Conservation (phyloP, 1,140 invertebrate genomes). For the Bombus breviceps region DNA sequence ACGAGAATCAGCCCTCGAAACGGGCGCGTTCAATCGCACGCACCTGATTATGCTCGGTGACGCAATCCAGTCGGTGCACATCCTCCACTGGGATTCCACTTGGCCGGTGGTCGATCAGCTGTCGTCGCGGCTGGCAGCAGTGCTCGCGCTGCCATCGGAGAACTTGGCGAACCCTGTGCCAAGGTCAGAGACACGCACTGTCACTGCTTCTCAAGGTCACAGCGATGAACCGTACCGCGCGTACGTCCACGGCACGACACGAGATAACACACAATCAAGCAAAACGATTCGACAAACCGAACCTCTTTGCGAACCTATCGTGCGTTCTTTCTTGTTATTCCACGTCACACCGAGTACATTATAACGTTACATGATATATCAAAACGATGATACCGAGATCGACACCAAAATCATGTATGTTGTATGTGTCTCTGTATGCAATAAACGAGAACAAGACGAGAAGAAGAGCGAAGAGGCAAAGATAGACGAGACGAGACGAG, state of each 20-base stretch:
- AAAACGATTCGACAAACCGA: not conserved
- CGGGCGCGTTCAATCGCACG: not conserved
- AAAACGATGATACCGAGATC: not conserved
- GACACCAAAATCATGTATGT: not conserved
- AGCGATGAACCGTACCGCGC: not conserved
- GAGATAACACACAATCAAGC: not conserved
- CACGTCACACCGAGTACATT: not conserved
- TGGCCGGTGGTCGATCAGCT: slow-evolving; percentile 40
- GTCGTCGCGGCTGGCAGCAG: slow-evolving; percentile 12
- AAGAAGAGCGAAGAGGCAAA: not conserved
- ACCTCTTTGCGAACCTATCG: not conserved
- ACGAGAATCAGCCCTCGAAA: not conserved
- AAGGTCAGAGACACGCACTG: slow-evolving; percentile 59
- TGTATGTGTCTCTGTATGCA: not conserved
- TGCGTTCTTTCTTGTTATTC: not conserved
- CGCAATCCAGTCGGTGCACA: not conserved
- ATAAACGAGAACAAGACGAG: not conserved
- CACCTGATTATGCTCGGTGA: slow-evolving; percentile 44
- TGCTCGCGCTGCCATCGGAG: slow-evolving; percentile 34
- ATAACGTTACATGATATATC: not conserved
- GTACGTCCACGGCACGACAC: not conserved
- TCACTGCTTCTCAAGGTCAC: slow-evolving; percentile 58
- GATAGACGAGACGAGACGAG: slow-evolving; percentile 3
- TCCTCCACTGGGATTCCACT: slow-evolving; percentile 23
- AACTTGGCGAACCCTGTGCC: slow-evolving; percentile 45